A percentile compares a stretch with the other conserved stretches of the same genome.
These are phyloP conservation scores for Montipora cactus DNA, from an alignment of 64 coral and sea anemone species.

Conservation along the genomic window DNA sequence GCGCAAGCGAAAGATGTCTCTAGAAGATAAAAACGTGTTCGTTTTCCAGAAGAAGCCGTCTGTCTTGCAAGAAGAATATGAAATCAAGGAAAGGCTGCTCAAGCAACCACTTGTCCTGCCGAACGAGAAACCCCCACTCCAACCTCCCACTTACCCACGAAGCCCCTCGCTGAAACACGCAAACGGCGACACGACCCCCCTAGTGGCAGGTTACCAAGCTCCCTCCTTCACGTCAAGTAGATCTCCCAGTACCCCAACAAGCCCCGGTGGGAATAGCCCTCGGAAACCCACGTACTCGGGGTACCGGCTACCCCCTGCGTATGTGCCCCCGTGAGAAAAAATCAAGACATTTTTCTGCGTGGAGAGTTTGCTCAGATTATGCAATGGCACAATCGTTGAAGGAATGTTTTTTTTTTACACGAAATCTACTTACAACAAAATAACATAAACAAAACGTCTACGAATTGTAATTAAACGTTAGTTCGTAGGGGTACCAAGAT, in stretches of 20 bases:
- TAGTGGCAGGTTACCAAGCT: constrained; percentile 53
- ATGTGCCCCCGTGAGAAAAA: constrained; percentile 77
- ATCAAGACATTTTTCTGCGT: neutral
- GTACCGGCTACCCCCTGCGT: constrained; percentile 90
- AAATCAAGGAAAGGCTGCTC: constrained; percentile 82
- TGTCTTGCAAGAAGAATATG: constrained; percentile 90
- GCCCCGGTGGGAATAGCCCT: constrained; percentile 52
- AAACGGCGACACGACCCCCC: constrained; percentile 52
- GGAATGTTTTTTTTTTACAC: neutral
- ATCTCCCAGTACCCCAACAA: constrained; percentile 55
- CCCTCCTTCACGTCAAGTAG: constrained; percentile 66
- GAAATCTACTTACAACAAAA: neutral
- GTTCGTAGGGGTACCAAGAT: neutral
- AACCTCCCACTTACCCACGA: constrained; percentile 60
- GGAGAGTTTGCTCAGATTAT: neutral
- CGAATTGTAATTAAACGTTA: neutral
- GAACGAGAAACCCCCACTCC: constrained; percentile 86
- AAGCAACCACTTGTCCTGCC: constrained; percentile 92
- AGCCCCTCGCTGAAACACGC: constrained; percentile 80
- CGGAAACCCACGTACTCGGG: constrained; percentile 82
- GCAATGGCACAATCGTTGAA: neutral
- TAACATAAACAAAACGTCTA: neutral
- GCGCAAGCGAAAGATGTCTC: constrained; percentile 50
- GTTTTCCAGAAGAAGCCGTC: constrained; percentile 89
- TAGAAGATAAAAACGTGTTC: constrained; percentile 75